Base-by-base conservation (phyloP, 92 coral and sea anemone species). In the Siderastrea siderea region DNA sequence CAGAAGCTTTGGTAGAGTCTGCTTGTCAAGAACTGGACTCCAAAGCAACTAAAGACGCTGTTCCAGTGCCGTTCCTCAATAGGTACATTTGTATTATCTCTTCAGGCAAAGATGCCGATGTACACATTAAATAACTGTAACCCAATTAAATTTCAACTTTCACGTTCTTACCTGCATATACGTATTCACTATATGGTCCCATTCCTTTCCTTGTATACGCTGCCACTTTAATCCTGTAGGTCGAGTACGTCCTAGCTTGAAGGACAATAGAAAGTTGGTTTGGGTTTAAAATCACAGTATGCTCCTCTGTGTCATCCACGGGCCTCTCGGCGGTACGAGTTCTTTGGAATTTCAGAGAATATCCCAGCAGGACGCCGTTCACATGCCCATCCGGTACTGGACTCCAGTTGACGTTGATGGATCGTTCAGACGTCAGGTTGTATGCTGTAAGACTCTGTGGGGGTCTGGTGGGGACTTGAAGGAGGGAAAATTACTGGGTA, bases 351-450 rank as follows among this genome's bases (percentile, higher is more conserved):
- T 70, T 78, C 1, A 90, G 3, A 11, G 69, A 58, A 73, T 85
- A 90, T 7, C 90, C 87, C 13, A 66, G 6, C 4, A 90, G 46
- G 9, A 60, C 60, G 16, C 90, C 93, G 87, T 90, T 90, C 26
- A 86, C 57, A 38, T 90, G 90, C 6, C 67, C 90, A 1, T 52
- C 74, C 2, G 87, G 90, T 46, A 90, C 90, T 61, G 90, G 87
- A 46, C 55, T 47, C 90, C 93, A 90, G 68, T 47, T 71, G 5
- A 90, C 73, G 3, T 68, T 49, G 16, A 90, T 85, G 8, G 17
- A 26, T 15, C 52, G 12, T 70, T 51, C 82, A 10, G 93, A 90
- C 11, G 93, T 85, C 1, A 79, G 65, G 77, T 90, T 90, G 13
- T 45, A 4, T 3, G 83, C 90, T 43, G 48, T 19, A 3, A 80